phyloP scores from a whole-genome alignment of 1,140 invertebrate species.

The Wiebesia pumilae region DNA sequence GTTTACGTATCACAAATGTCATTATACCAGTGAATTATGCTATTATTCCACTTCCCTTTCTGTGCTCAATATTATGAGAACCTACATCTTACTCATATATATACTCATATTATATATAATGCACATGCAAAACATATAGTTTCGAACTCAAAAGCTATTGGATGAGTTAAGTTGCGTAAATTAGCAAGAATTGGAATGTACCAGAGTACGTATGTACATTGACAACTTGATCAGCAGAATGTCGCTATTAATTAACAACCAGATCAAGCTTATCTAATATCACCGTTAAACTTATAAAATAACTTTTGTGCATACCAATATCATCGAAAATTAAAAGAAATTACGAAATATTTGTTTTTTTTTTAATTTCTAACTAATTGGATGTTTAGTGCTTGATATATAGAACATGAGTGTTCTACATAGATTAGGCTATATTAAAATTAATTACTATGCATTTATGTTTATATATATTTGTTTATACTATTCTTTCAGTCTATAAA shows the following conservation, averaged over 20 bases:
- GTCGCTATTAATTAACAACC: conserved; percentile 46
- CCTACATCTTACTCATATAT: neutral
- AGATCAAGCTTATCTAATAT: conserved; percentile 29
- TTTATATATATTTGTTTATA: no score
- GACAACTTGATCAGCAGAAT: conserved; percentile 16
- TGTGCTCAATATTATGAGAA: neutral
- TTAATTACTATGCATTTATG: no score
- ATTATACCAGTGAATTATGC: neutral
- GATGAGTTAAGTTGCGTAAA: neutral
- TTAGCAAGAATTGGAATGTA: neutral
- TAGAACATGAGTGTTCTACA: no score
- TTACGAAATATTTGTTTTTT: no score
- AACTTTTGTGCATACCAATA: neutral
- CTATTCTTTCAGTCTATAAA: no score
- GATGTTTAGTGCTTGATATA: no score
- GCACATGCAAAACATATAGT: neutral
- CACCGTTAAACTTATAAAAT: conserved; percentile 17
- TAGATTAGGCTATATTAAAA: no score
- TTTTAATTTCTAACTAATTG: no score
- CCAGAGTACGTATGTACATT: neutral
- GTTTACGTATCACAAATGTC: neutral
- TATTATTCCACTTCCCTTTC: neutral
- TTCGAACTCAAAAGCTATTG: neutral
- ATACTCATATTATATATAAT: neutral
- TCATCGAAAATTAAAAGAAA: no score